phyloP scores from a whole-genome alignment of 2,888 invertebrate species.

The Sinelater perroti region DNA sequence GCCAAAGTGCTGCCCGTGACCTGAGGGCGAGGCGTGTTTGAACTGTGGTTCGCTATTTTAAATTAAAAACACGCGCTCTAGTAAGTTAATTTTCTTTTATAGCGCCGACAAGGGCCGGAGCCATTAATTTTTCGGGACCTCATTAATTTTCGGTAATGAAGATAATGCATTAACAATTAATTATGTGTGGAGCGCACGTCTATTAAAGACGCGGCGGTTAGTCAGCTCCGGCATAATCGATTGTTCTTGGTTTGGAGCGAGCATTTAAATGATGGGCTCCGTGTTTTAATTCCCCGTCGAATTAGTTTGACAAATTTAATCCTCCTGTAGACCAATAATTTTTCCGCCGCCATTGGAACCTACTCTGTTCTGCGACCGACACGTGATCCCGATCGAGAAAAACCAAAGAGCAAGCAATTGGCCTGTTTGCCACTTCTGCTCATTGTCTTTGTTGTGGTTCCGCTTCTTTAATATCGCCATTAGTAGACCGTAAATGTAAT shows the following conservation, averaged over 20 bases:
- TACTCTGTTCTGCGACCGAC: no score
- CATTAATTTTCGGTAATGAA: conserved; percentile 19
- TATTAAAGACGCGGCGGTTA: conserved; percentile 14
- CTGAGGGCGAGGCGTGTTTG: no score
- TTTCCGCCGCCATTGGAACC: no score
- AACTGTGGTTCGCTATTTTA: not conserved
- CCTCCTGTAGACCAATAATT: no score
- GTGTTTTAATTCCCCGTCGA: no score
- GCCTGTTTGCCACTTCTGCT: conserved; percentile 15
- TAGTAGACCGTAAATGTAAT: conserved; percentile 43
- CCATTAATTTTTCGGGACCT: conserved; percentile 15
- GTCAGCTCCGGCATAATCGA: conserved; percentile 16
- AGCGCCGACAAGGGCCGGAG: not conserved
- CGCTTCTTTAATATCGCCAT: conserved; percentile 36
- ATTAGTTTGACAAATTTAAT: no score
- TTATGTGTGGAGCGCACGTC: conserved; percentile 17
- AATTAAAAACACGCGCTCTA: not conserved
- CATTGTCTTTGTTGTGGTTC: conserved; percentile 36
- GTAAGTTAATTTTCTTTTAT: not conserved
- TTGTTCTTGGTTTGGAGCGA: conserved; percentile 1
- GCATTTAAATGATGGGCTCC: conserved; percentile 4
- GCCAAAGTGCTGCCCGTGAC: not conserved
- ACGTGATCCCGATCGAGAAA: no score
- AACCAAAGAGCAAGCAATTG: conserved; percentile 9
- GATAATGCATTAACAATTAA: conserved; percentile 10